phyloP scores from a whole-genome alignment of 2,888 invertebrate genomes.

The Hecatera dysodea region DNA sequence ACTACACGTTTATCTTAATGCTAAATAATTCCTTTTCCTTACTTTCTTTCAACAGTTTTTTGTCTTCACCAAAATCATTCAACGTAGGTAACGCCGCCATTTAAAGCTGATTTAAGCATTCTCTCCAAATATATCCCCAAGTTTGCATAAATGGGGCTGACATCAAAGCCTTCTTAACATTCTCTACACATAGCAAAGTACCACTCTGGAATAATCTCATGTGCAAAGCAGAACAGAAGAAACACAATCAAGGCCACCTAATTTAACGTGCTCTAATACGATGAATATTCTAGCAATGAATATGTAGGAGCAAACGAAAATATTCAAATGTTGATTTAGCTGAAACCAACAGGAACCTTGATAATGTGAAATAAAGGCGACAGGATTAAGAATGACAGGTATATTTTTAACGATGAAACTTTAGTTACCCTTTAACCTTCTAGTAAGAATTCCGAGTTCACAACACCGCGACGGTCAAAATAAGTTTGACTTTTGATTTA shows the following conservation, averaged over 20 bases:
- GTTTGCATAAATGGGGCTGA: not conserved
- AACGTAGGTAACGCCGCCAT: not conserved
- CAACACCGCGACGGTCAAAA: too few relatives aligned
- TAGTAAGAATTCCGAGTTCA: too few relatives aligned
- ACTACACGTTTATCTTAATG: too few relatives aligned
- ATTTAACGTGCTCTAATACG: conserved; percentile 33
- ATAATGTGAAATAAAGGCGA: not conserved
- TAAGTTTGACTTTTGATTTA: too few relatives aligned
- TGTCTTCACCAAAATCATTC: too few relatives aligned
- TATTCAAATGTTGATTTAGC: conserved; percentile 66
- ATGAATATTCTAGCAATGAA: conserved; percentile 54
- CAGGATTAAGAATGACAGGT: not conserved
- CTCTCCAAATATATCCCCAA: not conserved
- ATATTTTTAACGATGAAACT: too few relatives aligned
- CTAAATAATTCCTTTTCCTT: too few relatives aligned
- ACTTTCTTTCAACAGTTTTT: too few relatives aligned
- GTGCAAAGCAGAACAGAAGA: conserved; percentile 47
- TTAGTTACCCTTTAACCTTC: too few relatives aligned
- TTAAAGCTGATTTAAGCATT: not conserved
- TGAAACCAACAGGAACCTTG: conserved; percentile 10
- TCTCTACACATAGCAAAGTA: conserved; percentile 32
- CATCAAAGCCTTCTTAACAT: conserved; percentile 36
- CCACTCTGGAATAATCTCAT: conserved; percentile 37
- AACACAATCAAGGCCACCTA: conserved; percentile 43
- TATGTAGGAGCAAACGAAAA: conserved; percentile 45